Base-by-base conservation (phyloP, 2,113 vertebrate genomes). In the Alligator sinensis region DNA sequence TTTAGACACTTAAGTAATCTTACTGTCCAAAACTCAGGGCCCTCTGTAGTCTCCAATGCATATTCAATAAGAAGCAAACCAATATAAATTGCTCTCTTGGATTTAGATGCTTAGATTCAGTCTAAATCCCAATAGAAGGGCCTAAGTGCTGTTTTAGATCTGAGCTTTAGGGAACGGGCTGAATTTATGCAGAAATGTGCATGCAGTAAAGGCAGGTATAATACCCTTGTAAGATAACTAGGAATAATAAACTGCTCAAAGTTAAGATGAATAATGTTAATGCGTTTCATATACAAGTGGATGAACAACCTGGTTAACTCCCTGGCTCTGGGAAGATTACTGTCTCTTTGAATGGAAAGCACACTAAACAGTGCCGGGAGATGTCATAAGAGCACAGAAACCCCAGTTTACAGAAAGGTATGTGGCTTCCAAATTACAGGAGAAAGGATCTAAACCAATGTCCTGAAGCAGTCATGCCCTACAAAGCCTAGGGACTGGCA, bases 201-300 rank as follows among this genome's bases (percentile, higher is more conserved):
- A 79, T n/a, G 57, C 1, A 18, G 58, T 76, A 94, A 80, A 24
- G 85, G 85, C 25, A 89, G 85, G 60, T 22, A 30, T 6, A 91
- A 19, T 34, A 83, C 22, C 55, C 70, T n/a, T 82, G 86, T 80
- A 88, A 83, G 77, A n/a, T 77, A 91, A 90, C 54, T 84, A 54
- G 77, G 55, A 93, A 77, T 54, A 96, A 91, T 5, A 64, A 96
- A 60, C 80, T 70, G 16, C 28, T 91, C 68, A 80, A 61, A 92
- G 47, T 93, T 80, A 82, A 66, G 27, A 62, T 91, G 77, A 94
- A 86, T 88, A 83, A 79, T 58, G 66, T 82, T 91, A 76, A 84
- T 63, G 77, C 34, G 47, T 47, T 87, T 87, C 68, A 84, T 47
- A 91, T 79, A 81, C 60, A 94, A 81, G 68, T 13, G 11, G 60